These are phyloP conservation scores for Andrena bucephala DNA, from an alignment of 2,888 invertebrate genomes.

Conservation along the genomic window DNA sequence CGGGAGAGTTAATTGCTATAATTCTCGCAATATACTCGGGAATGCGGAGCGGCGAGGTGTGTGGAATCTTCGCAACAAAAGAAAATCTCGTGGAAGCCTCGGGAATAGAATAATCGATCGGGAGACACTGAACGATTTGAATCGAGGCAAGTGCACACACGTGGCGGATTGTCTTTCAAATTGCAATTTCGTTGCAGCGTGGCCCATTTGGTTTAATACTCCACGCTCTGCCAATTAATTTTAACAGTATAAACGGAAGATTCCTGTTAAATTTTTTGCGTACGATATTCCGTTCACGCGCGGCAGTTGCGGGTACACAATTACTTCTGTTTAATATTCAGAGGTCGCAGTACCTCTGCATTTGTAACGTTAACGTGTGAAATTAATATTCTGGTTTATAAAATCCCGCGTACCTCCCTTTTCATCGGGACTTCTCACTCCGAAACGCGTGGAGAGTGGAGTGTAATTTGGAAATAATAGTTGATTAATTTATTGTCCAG, in stretches of 20 bases:
- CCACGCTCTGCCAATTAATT: neutral
- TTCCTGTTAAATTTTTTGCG: neutral
- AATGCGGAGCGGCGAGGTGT: neutral
- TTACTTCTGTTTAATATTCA: neutral
- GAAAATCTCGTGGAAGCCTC: no score
- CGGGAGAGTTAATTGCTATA: slow-evolving; percentile 2
- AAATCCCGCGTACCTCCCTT: no score
- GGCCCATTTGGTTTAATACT: neutral
- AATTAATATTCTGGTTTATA: no score
- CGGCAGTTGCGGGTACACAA: neutral
- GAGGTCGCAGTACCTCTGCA: no score
- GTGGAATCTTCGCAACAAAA: no score
- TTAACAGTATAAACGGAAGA: neutral
- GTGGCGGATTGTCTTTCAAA: neutral
- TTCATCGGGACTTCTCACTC: no score
- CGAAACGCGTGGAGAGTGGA: no score
- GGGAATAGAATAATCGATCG: neutral
- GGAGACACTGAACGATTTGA: neutral
- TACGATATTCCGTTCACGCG: neutral
- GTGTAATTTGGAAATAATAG: no score
- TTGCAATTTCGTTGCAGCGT: neutral
- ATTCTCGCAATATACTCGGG: neutral
- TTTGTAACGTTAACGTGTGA: no score
- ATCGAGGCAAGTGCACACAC: neutral
- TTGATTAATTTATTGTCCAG: no score